Evolutionary conservation across 2,797 vertebrate species (phyloP).

Genomic region (Carapus acus): DNA sequence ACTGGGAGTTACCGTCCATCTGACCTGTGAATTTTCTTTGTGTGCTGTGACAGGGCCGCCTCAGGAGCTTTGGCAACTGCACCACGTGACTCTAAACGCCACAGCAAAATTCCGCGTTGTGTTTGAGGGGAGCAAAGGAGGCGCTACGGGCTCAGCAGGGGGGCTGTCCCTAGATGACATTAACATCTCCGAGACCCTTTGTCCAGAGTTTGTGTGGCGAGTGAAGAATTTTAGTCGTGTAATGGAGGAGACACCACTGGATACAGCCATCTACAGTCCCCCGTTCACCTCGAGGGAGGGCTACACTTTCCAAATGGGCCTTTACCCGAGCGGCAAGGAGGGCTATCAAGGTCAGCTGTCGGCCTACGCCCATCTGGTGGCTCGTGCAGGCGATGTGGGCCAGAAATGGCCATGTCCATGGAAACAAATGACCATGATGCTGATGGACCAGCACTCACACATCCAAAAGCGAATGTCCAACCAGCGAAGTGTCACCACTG

Average conservation of each 20-base stretch:
- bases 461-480: conserved; percentile 88
- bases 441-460: conserved; percentile 90
- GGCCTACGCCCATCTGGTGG: conserved; percentile 77
- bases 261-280: conserved; percentile 72
- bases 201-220: conserved; percentile 85
- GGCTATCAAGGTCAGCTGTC: conserved; percentile 56
- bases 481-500: conserved; percentile 84
- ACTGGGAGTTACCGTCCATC: neutral
- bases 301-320: conserved; percentile 83
- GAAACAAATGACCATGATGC: conserved; percentile 86
- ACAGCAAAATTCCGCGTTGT: conserved; percentile 80
- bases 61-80: conserved; percentile 78
- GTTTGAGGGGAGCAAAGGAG: conserved; percentile 74
- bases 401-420: conserved; percentile 74
- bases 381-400: conserved; percentile 70
- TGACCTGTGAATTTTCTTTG: neutral
- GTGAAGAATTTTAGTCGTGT: conserved; percentile 79
- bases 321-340: conserved; percentile 62
- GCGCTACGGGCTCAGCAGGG: conserved; percentile 56
- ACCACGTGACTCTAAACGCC: conserved; percentile 73
- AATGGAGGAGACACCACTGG: conserved; percentile 56
- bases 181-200: conserved; percentile 86
- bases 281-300: conserved; percentile 79
- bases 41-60: conserved; percentile 57
- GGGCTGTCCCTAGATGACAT: conserved; percentile 89